Conservation (phyloP, 2,888 invertebrate genomes). For the Rotaria socialis region DNA sequence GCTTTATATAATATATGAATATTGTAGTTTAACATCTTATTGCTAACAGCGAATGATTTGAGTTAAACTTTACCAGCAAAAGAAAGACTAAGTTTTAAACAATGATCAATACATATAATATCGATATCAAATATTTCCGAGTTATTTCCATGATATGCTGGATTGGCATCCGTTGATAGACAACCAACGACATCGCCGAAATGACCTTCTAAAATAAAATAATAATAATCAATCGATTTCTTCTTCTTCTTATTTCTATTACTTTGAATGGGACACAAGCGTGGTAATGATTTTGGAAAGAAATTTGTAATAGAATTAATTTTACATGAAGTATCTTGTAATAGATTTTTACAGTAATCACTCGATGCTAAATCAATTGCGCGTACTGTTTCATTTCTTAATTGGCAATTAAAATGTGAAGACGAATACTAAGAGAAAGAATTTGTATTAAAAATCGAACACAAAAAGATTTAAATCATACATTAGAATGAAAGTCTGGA, state of each 20-base stretch:
- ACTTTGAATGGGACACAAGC: not conserved
- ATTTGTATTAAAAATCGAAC: no score
- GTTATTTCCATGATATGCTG: no score
- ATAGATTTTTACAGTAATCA: not conserved
- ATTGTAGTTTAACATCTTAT: no score
- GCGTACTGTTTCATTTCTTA: not conserved
- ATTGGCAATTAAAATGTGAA: not conserved
- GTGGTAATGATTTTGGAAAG: constrained; percentile 21
- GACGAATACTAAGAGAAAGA: not conserved
- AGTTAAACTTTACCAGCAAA: not conserved
- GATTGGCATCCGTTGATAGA: not conserved
- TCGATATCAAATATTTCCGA: not conserved
- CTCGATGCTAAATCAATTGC: not conserved
- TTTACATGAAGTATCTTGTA: not conserved
- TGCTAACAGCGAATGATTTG: no score
- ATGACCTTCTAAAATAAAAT: not conserved
- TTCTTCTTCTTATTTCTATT: not conserved
- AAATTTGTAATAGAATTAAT: not conserved
- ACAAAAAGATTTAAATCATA: not conserved
- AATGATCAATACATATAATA: not conserved
- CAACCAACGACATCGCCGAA: constrained; percentile 1
- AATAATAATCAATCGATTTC: no score
- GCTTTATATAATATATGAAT: no score
- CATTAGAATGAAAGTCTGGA: not conserved
- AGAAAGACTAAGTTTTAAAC: not conserved